phyloP scores from a whole-genome alignment of 2,113 vertebrate species.

The Ptyas mucosa region DNA sequence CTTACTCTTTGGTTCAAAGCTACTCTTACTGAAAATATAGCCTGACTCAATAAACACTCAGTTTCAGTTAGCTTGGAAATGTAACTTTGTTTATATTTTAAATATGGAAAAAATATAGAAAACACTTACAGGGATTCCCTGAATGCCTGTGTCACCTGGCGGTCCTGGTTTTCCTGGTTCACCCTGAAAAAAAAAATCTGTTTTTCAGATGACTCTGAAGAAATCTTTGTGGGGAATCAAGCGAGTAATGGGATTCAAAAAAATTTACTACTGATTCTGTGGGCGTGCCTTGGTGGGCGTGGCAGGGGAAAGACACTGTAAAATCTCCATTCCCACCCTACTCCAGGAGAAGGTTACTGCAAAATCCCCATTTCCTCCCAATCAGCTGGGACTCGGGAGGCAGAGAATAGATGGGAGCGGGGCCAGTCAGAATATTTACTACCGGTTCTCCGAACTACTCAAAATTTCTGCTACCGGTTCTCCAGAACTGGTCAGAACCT shows the following conservation, averaged over 20 bases:
- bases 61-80: background rate
- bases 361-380: too few species aligned
- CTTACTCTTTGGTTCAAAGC: background rate
- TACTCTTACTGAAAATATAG: background rate
- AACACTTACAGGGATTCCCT: conserved; percentile 89
- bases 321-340: too few species aligned
- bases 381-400: too few species aligned
- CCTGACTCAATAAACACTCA: background rate
- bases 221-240: background rate
- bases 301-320: too few species aligned
- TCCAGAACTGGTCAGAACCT: too few species aligned
- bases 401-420: too few species aligned
- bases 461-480: too few species aligned
- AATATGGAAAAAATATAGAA: background rate
- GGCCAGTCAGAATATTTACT: too few species aligned
- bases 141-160: conserved; percentile 88
- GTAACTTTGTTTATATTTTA: background rate
- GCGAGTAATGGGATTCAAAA: background rate
- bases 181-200: conserved; percentile 73
- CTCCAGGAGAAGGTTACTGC: too few species aligned
- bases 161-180: conserved; percentile 82
- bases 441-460: too few species aligned
- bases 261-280: too few species aligned
- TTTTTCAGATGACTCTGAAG: background rate
- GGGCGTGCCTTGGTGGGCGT: too few species aligned